Conservation (phyloP, 2,888 invertebrate species). For the Phengaris arion region DNA sequence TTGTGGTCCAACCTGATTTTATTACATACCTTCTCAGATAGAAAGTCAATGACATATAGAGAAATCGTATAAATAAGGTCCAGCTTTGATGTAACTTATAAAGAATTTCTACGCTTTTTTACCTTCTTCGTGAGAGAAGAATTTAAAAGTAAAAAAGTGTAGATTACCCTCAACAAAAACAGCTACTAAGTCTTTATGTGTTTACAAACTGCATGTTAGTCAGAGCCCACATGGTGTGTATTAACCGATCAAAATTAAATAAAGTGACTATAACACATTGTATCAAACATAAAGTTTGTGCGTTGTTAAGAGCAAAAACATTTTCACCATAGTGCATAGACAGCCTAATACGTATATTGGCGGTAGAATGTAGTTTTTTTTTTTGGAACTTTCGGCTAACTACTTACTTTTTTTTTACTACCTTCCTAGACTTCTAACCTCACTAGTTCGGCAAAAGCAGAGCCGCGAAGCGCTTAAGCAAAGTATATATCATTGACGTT, state of each 20-base stretch:
- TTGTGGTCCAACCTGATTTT: not conserved
- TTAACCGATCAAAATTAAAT: not conserved
- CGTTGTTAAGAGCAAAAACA: not conserved
- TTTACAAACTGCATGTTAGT: conserved; percentile 21
- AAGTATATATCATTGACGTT: conserved; percentile 30
- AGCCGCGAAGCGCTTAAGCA: conserved; percentile 40
- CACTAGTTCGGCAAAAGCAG: conserved; percentile 34
- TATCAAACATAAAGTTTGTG: conserved; percentile 12
- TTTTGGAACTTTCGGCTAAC: not conserved
- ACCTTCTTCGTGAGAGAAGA: not conserved
- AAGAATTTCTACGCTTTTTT: not conserved
- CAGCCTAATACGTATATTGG: not conserved
- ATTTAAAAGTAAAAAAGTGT: conserved; percentile 14
- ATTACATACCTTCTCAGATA: not conserved
- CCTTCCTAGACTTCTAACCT: not conserved
- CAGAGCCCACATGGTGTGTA: conserved; percentile 1
- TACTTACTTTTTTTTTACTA: too few species aligned
- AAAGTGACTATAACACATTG: not conserved
- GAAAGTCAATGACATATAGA: not conserved
- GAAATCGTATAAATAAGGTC: not conserved
- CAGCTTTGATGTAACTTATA: not conserved
- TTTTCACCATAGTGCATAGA: not conserved
- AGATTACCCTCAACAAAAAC: not conserved
- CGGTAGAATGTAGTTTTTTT: not conserved
- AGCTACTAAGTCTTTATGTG: not conserved